Conservation (phyloP, 2,797 vertebrate species). For the Choloepus didactylus region DNA sequence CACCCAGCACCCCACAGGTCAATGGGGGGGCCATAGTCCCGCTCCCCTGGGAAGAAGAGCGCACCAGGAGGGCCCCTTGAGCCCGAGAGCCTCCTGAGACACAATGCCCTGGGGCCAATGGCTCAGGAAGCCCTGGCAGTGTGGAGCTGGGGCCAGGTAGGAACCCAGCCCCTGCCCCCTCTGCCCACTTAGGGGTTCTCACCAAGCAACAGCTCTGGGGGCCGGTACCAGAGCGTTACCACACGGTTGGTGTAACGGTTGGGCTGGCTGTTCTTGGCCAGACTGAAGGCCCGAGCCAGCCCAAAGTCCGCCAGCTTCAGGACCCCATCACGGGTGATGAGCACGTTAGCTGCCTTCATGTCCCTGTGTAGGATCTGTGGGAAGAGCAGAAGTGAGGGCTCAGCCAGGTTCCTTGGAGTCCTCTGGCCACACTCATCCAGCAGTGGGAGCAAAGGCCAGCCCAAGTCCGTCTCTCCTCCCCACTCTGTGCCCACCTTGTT, state of each 20-base stretch:
- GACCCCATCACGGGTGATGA: slow-evolving; percentile 97
- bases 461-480: not conserved
- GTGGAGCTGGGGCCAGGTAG: not conserved
- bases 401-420: not conserved
- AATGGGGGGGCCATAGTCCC: slow-evolving; percentile 98
- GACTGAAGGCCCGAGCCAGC: slow-evolving; percentile 96
- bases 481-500: slow-evolving; percentile 93
- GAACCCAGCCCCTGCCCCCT: slow-evolving; percentile 54
- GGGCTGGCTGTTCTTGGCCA: slow-evolving; percentile 98
- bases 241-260: slow-evolving; percentile 99
- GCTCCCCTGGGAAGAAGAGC: slow-evolving; percentile 91
- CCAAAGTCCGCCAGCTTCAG: slow-evolving; percentile 98
- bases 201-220: slow-evolving; percentile 97
- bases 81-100: slow-evolving; percentile 32
- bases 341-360: slow-evolving; percentile 98
- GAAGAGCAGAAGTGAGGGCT: not conserved
- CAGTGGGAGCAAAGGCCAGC: not conserved
- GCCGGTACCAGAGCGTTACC: slow-evolving; percentile 98
- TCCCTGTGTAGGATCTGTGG: slow-evolving; percentile 97
- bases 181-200: slow-evolving; percentile 75
- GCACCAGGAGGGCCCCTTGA: slow-evolving; percentile 20
- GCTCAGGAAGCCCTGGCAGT: slow-evolving; percentile 66
- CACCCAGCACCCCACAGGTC: slow-evolving; percentile 98
- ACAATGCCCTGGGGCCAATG: not conserved
- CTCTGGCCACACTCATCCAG: not conserved